Evolutionary conservation across 2,113 vertebrate genomes (phyloP), one percentile per base, ranked within the genome.

Genomic region (Brienomyrus longianalis): DNA sequence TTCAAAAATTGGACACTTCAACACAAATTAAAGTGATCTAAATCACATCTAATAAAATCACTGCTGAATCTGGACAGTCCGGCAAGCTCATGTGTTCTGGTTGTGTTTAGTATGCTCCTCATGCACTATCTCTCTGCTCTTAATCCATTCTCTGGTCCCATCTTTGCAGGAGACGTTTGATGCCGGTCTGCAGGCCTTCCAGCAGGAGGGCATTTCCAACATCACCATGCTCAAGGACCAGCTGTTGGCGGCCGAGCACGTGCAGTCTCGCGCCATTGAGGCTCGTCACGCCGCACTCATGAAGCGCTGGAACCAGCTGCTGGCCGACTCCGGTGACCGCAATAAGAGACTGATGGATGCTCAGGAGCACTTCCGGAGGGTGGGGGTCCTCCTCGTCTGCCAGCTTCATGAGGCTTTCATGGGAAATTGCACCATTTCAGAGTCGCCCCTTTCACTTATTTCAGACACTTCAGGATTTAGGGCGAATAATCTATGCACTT

Each of bases 331-430:
- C 0, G 96, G 96, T 6, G 91, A 98, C 66, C 97, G 99, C 86
- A 99, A 99, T 94, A 98, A 98, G 96, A 99, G 98, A 91, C 97
- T 99, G 3, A 93, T 99, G 91, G 98, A 99, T 92, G 97, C 98
- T 21, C 99, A 99, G 94, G 97, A 98, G 84, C 99, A 99, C 89
- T 99, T 98, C 96, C 96, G 98, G 91, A 99, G 99, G 97, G 99
- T 97, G 50, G 2, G 50, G 89, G 56, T 17, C 84, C 50, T 19
- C 17, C 23, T 17, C 19, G 84, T 31, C 27, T 15, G 48, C 11
- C 43, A 27, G 62, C 10, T 70, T 31, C 10, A 13, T 27, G n/a
- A 70, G 62, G 62, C 62, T 27, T 27, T 13, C 62, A 27, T 27
- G 62, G 62, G 62, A 66, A 66, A 27, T 11, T 11, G n/a, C n/a